These are phyloP conservation scores for Habroteleia sp. DNA, from an alignment of 2,888 invertebrate species.

Conservation along the genomic window DNA sequence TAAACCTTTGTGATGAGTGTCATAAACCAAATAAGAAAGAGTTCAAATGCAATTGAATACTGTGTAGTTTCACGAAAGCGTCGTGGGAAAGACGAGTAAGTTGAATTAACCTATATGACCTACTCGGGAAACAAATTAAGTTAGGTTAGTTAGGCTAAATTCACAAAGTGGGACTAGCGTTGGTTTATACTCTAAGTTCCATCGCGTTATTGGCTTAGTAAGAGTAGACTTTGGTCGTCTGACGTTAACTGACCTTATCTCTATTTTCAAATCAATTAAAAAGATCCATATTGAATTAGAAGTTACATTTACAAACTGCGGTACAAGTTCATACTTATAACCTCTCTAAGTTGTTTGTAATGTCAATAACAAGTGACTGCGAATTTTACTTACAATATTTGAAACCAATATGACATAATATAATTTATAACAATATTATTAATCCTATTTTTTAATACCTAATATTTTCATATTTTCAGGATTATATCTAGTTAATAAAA, in stretches of 20 bases:
- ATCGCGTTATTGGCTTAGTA: slow-evolving; percentile 59
- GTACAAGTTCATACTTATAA: neutral
- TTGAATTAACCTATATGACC: slow-evolving; percentile 75
- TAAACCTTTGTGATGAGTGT: slow-evolving; percentile 9
- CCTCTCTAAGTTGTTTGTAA: neutral
- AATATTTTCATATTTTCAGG: too few relatives aligned
- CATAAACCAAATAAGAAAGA: slow-evolving; percentile 18
- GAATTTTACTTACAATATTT: too few relatives aligned
- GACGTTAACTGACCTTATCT: slow-evolving; percentile 49
- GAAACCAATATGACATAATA: too few relatives aligned
- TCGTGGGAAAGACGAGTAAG: slow-evolving; percentile 70
- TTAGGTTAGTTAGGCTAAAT: slow-evolving; percentile 75
- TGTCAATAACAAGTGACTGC: too few relatives aligned
- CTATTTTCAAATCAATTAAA: slow-evolving; percentile 32
- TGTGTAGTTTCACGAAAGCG: slow-evolving; percentile 30
- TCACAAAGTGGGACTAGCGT: slow-evolving; percentile 57
- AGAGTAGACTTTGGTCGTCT: slow-evolving; percentile 32
- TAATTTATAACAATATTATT: too few relatives aligned
- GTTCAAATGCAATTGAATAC: slow-evolving; percentile 26
- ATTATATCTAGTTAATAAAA: too few relatives aligned
- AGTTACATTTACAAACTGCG: neutral
- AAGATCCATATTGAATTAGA: slow-evolving; percentile 18
- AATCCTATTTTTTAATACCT: too few relatives aligned
- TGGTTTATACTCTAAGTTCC: slow-evolving; percentile 61
- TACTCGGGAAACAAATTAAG: slow-evolving; percentile 71